These are phyloP conservation scores for Masnerella sp. DNA, from an alignment of 2,888 invertebrate genomes.

Conservation along the genomic window DNA sequence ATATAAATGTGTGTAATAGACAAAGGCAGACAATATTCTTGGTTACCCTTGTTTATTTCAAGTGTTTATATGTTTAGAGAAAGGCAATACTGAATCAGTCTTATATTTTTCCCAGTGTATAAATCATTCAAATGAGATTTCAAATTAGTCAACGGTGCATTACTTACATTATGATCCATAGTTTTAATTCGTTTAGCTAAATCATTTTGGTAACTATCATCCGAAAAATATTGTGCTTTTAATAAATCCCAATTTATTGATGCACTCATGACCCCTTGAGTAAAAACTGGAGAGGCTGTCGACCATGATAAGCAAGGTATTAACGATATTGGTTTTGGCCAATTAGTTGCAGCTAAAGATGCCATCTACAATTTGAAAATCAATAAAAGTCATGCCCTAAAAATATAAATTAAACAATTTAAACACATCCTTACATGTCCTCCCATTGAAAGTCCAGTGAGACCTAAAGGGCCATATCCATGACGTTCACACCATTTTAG, in stretches of 20 bases:
- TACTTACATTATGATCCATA: constrained; percentile 83
- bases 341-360: constrained; percentile 96
- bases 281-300: constrained; percentile 96
- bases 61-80: too few relatives aligned
- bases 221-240: constrained; percentile 90
- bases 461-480: constrained; percentile 94
- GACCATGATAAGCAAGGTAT: constrained; percentile 99
- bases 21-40: too few relatives aligned
- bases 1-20: too few relatives aligned
- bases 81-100: too few relatives aligned
- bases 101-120: too few relatives aligned
- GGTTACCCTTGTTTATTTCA: too few relatives aligned
- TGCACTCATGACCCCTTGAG: constrained; percentile 96
- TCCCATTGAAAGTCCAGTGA: constrained; percentile 98
- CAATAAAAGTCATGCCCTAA: too few relatives aligned
- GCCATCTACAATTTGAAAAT: constrained; percentile 90
- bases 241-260: constrained; percentile 96
- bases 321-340: constrained; percentile 95
- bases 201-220: constrained; percentile 88
- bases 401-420: too few relatives aligned
- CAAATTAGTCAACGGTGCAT: too few relatives aligned
- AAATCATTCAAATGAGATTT: too few relatives aligned
- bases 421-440: constrained; percentile 97
- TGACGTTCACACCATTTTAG: constrained; percentile 95
- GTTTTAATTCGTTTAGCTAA: constrained; percentile 92